Percentiles rank a stretch among this genome's conserved stretches.
phyloP scores from a whole-genome alignment of 2,888 invertebrate species.

The Corythucha ciliata region DNA sequence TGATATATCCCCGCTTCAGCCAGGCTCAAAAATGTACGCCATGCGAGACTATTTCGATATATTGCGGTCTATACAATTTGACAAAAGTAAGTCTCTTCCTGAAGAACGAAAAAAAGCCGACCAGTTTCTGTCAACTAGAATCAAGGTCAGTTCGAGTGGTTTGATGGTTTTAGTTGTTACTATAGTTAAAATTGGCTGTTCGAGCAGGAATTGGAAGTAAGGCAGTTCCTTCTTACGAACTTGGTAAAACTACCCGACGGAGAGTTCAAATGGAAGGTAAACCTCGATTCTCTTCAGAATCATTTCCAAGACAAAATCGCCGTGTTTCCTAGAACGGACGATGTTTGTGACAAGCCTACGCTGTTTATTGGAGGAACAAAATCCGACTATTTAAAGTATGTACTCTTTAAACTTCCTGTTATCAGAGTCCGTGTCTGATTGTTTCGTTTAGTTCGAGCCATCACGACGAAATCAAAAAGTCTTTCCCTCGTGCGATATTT shows the following conservation, averaged over 20 bases:
- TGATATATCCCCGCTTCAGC: constrained; percentile 60
- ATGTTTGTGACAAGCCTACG: constrained; percentile 55
- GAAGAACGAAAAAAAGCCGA: constrained; percentile 61
- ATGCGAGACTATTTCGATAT: constrained; percentile 59
- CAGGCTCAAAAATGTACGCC: constrained; percentile 51
- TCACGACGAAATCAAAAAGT: constrained; percentile 52
- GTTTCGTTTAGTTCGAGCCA: constrained; percentile 38
- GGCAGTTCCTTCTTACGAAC: constrained; percentile 75
- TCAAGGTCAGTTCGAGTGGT: too few relatives aligned
- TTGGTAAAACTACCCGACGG: constrained; percentile 56
- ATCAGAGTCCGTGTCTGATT: too few relatives aligned
- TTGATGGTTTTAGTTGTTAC: too few relatives aligned
- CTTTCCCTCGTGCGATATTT: constrained; percentile 65
- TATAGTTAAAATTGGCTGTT: too few relatives aligned
- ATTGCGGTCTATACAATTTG: constrained; percentile 53
- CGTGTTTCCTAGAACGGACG: constrained; percentile 50
- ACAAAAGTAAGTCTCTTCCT: constrained; percentile 54
- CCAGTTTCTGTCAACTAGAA: too few relatives aligned
- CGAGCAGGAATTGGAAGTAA: constrained; percentile 24
- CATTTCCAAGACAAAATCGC: constrained; percentile 56
- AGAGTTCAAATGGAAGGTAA: constrained; percentile 66
- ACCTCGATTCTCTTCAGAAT: constrained; percentile 60
- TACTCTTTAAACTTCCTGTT: constrained; percentile 14
- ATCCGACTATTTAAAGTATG: constrained; percentile 61
- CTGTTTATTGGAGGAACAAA: constrained; percentile 73